A percentile compares a stretch with the other conserved stretches of the same genome.
Conservation (phyloP, 2,797 vertebrate species). For the Tragopan temminckii region DNA sequence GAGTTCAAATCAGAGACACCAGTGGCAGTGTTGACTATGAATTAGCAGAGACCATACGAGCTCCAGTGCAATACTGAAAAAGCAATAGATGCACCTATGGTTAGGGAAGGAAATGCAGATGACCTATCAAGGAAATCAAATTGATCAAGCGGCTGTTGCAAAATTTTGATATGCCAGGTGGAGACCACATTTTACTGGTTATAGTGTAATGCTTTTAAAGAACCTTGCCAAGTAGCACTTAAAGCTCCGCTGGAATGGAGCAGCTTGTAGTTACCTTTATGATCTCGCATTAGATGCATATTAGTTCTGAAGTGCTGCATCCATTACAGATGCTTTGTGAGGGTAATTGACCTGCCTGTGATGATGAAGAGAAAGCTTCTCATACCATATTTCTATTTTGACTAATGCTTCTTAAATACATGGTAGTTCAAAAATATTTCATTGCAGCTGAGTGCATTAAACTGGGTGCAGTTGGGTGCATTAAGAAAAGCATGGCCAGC, state of each 20-base stretch:
- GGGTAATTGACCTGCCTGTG: conserved; percentile 8
- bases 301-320: conserved; percentile 4
- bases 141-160: neutral
- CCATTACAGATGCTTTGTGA: neutral
- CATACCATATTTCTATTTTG: neutral
- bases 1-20: neutral
- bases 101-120: neutral
- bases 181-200: neutral
- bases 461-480: no score
- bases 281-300: conserved; percentile 2
- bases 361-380: neutral
- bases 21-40: neutral
- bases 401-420: neutral
- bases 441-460: neutral
- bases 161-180: neutral
- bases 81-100: neutral
- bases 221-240: neutral
- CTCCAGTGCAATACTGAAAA: neutral
- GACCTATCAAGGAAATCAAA: neutral
- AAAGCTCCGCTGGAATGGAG: conserved; percentile 18
- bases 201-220: neutral
- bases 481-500: no score
- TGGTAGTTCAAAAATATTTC: neutral
- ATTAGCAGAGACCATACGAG: fast-evolving
- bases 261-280: neutral